Percentiles rank a stretch among this genome's conserved stretches.
Evolutionary conservation across 2,888 invertebrate species (phyloP).

Genomic region (Candidula unifasciata): DNA sequence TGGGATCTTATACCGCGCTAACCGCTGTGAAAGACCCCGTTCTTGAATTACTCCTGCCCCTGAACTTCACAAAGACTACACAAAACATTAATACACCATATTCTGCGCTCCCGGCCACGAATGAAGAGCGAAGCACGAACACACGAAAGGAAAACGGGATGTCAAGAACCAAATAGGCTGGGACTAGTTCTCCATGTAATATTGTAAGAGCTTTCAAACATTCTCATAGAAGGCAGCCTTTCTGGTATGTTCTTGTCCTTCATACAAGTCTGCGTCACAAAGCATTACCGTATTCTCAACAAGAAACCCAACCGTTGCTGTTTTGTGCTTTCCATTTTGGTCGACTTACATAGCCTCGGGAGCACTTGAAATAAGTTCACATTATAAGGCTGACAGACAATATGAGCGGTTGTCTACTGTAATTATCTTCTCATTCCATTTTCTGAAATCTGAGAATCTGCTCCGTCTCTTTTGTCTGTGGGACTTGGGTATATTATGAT

Average conservation of each 20-base stretch:
- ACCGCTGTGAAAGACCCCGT: conserved; percentile 1
- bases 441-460: conserved; percentile 21
- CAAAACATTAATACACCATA: conserved; percentile 25
- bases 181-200: too few species aligned
- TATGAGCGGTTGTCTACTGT: conserved; percentile 7
- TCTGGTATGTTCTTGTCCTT: not conserved
- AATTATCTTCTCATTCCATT: conserved; percentile 40
- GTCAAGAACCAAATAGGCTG: not conserved
- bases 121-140: not conserved
- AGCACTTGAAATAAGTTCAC: conserved; percentile 16
- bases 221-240: not conserved
- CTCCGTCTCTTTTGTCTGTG: not conserved
- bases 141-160: not conserved
- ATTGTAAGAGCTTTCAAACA: not conserved
- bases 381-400: conserved; percentile 21
- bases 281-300: conserved; percentile 3
- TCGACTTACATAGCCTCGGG: conserved; percentile 7
- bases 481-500: not conserved
- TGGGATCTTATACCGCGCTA: not conserved
- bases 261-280: not conserved
- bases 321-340: not conserved
- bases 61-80: conserved; percentile 16
- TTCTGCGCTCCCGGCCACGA: not conserved
- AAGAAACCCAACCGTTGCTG: conserved; percentile 18
- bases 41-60: conserved; percentile 30